A percentile compares a stretch with the other conserved stretches of the same genome.
phyloP scores from a whole-genome alignment of 2,113 vertebrate genomes.

The Brachyhypopomus gauderio region DNA sequence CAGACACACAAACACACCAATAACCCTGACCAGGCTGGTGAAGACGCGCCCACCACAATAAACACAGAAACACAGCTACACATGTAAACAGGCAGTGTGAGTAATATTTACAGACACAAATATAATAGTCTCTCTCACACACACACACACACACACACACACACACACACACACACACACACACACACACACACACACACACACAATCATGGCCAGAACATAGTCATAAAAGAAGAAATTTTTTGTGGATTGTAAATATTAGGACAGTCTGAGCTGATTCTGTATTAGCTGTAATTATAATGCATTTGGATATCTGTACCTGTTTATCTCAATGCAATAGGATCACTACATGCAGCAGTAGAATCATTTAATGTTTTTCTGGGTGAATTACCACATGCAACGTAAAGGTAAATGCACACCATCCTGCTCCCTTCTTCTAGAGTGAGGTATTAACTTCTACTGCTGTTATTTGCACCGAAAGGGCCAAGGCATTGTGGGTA shows the following conservation, averaged over 20 bases:
- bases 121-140: no score
- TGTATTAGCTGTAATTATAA: no score
- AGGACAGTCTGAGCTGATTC: no score
- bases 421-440: no score
- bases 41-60: neutral
- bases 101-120: no score
- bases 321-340: no score
- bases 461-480: neutral
- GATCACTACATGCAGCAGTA: no score
- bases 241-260: no score
- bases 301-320: no score
- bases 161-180: neutral
- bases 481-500: conserved; percentile 26
- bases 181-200: neutral
- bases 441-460: neutral
- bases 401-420: no score
- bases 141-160: neutral
- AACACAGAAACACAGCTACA: conserved; percentile 16
- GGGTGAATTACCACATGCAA: no score
- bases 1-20: conserved; percentile 21
- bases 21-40: conserved; percentile 11
- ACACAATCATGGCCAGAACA: neutral
- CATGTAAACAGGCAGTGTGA: neutral
- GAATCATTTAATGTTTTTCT: no score
- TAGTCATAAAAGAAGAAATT: neutral